Base-by-base conservation (phyloP, 2,888 invertebrate species). In the Endomychus coccineus region DNA sequence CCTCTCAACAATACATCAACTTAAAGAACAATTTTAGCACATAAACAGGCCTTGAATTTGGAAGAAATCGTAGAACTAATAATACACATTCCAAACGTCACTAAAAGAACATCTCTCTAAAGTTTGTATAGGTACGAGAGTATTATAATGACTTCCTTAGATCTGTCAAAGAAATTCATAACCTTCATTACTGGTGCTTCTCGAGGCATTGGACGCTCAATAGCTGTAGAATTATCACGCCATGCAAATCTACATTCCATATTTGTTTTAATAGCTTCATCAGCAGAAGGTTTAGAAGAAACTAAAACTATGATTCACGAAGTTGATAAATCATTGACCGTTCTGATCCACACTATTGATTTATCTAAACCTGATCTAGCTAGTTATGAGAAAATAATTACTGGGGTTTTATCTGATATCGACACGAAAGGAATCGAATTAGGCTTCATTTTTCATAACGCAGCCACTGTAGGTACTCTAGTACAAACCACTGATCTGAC, bases 131-230 rank as follows among this genome's bases (percentile, higher is more conserved):
- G n/a, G n/a, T n/a, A n/a, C n/a, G n/a, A n/a, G n/a, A n/a, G n/a
- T n/a, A n/a, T n/a, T 7, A 19, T 19, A 9, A 25, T 12, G 27
- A 25, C 25, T 35, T n/a, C 51, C 14, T 41, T 79, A 59, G 71
- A 79, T 58, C 69, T 80, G 41, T 69, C 71, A 2, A 77, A 74
- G 49, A 63, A 73, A 28, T 71, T 73, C 4, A 74, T 75, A 52
- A 73, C 76, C 52, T 59, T 92, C 25, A 67, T 94, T 17, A 86
- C 90, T 9, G 94, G 94, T n/a, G 85, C 89, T 1, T 89, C 88
- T 34, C 77, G 82, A 57, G 94, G 94, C 22, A 88, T 94, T 40
- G 94, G 94, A 4, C 73, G 77, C 49, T 76, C 82, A 37, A 74
- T 94, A 40, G 83, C 89, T 1, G 65, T 81, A 33, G 78, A 82